Conservation (phyloP, 2,113 vertebrate species). For the Anguilla japonica region DNA sequence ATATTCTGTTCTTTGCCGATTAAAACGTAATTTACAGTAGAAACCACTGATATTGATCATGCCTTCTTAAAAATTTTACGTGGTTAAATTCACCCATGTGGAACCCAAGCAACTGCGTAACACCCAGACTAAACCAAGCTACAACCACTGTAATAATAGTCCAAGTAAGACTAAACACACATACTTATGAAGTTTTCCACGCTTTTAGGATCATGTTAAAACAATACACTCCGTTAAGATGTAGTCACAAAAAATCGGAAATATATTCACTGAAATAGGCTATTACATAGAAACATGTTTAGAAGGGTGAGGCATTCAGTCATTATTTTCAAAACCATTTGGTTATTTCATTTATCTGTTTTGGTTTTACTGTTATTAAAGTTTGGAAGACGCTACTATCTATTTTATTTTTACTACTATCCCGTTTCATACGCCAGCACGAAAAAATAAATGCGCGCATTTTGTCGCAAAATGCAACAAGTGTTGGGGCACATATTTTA, state of each 20-base stretch:
- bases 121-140: not conserved
- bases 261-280: not conserved
- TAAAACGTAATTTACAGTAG: not conserved
- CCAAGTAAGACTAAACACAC: not conserved
- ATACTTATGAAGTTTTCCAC: not conserved
- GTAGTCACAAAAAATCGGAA: no score
- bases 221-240: no score
- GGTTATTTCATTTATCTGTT: no score
- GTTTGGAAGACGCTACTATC: not conserved
- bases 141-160: not conserved
- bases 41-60: not conserved
- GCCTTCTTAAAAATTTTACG: not conserved
- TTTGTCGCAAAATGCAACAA: not conserved
- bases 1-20: not conserved
- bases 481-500: not conserved
- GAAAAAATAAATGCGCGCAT: not conserved
- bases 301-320: no score
- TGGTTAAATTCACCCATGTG: not conserved
- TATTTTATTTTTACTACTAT: not conserved
- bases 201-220: no score
- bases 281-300: no score
- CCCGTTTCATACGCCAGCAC: not conserved
- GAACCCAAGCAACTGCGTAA: not conserved
- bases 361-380: not conserved
- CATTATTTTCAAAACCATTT: not conserved